phyloP scores from a whole-genome alignment of 2,888 invertebrate species.

The Idaea aversata region DNA sequence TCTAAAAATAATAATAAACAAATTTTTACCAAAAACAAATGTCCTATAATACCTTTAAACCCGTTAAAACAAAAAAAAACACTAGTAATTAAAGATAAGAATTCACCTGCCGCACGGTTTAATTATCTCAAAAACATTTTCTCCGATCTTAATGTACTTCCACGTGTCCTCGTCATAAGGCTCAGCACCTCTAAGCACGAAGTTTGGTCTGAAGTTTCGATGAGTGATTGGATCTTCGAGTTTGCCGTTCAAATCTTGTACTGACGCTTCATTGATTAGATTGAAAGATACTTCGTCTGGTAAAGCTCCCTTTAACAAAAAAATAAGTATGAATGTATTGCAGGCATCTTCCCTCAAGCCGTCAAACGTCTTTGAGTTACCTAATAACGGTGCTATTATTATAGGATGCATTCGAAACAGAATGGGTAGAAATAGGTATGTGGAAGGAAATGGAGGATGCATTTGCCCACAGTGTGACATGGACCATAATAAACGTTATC shows the following conservation, averaged over 20 bases:
- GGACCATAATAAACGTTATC: no score
- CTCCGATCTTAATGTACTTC: conserved; percentile 85
- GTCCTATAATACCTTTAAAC: background rate
- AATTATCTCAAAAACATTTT: conserved; percentile 81
- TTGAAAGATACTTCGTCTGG: conserved; percentile 85
- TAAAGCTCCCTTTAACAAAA: conserved; percentile 77
- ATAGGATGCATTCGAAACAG: no score
- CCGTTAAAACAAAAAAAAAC: background rate
- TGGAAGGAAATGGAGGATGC: no score
- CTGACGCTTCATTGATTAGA: conserved; percentile 83
- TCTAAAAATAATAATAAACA: conserved; percentile 51
- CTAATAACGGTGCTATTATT: no score
- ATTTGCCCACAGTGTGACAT: no score
- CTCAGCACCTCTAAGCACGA: conserved; percentile 80
- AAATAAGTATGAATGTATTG: background rate
- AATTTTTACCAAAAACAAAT: no score
- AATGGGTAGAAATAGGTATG: no score
- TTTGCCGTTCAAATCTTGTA: conserved; percentile 83
- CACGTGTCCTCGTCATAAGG: conserved; percentile 85
- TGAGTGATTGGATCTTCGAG: conserved; percentile 67
- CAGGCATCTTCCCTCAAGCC: no score
- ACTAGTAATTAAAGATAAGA: background rate
- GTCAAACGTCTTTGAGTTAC: no score
- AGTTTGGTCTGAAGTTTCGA: conserved; percentile 85
- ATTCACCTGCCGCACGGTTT: conserved; percentile 83